Evolutionary conservation across 1,140 invertebrate genomes (phyloP).

Genomic region (Drosophila nebulosa): DNA sequence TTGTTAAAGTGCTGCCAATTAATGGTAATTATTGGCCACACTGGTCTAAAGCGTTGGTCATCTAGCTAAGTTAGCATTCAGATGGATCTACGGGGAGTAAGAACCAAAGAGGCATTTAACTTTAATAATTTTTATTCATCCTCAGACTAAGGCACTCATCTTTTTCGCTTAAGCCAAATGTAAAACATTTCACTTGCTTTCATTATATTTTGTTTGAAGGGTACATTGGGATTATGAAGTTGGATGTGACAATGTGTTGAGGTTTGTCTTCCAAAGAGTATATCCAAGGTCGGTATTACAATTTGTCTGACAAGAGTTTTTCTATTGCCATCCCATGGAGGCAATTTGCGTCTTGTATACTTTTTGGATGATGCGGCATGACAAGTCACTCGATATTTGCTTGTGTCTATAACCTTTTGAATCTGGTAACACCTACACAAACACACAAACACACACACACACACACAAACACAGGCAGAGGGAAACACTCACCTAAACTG

Average conservation of each 20-base stretch:
- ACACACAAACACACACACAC: conserved; percentile 15
- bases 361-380: conserved; percentile 27
- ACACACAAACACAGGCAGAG: conserved; percentile 17
- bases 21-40: too few relatives aligned
- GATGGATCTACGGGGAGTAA: not conserved
- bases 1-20: not conserved
- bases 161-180: not conserved
- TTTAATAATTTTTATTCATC: not conserved
- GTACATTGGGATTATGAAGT: not conserved
- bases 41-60: not conserved
- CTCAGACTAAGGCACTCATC: not conserved
- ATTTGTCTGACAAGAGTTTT: not conserved
- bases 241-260: not conserved
- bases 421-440: conserved; percentile 43
- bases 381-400: conserved; percentile 29
- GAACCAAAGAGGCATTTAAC: not conserved
- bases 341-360: conserved; percentile 45
- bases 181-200: not conserved
- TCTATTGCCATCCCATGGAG: conserved; percentile 32
- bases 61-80: not conserved
- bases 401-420: conserved; percentile 60
- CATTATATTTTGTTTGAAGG: not conserved
- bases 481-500: conserved; percentile 47
- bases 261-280: too few relatives aligned
- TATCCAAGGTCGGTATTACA: not conserved